Evolutionary conservation across 2,113 vertebrate species (phyloP), one percentile per base, ranked within the genome.

Genomic region (Cichladusa arquata): DNA sequence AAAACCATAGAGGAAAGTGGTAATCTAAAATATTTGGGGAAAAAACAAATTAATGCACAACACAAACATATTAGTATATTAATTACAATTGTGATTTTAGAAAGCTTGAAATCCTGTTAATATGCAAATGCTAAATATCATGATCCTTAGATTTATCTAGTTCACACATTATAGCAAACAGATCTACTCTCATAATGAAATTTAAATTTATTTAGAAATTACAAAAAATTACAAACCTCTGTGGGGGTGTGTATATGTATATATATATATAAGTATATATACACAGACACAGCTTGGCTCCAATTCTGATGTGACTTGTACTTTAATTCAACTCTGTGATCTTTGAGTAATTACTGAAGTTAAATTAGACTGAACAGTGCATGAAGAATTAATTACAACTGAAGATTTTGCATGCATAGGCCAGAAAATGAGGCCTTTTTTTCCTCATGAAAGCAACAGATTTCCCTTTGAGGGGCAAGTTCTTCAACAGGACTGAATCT

Each of bases 1-100:
- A 99, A 99, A 90, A 99, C 98, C 98, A 99, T 98, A 11, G 99
- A 99, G 16, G 98, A 99, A 67, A 99, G 96, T 7, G 98, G 98
- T 45, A 98, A 98, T 78, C 99, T 99, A 84, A 69, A 97, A 95
- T 23, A 93, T 77, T 93, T 38, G 76, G 58, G 53, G 2, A 84
- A 51, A 42, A 95, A 60, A 8, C 7, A 36, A 62, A 62, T 8
- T 3, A 80, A 65, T 47, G 33, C 47, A 87, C 16, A 51, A 29
- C 12, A 88, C 10, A 76, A 90, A 69, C 13, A 38, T 82, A n/a
- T 36, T 44, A 72, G 48, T n/a, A 42, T 58, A 71, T 66, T 62
- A 74, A 81, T 81, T 74, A 71, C 26, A 93, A n/a, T 1, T 5
- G 5, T 40, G 29, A 66, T 76, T 81, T 69, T 18, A 1, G 74